Conservation (phyloP, 2,888 invertebrate genomes). For the Syrphus vitripennis region DNA sequence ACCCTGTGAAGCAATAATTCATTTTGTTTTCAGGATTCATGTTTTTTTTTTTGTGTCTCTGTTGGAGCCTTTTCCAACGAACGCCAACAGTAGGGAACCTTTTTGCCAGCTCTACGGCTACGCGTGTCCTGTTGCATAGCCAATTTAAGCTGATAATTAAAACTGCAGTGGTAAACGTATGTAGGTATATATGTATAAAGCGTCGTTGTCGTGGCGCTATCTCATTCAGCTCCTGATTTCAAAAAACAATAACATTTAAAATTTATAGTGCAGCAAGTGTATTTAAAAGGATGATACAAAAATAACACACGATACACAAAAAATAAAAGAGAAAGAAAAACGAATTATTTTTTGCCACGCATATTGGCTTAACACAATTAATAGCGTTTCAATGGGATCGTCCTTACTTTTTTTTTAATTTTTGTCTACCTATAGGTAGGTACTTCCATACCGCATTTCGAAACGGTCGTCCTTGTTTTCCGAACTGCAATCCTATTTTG, state of each 20-base stretch:
- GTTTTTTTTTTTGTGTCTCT: background rate
- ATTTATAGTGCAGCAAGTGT: slow-evolving; percentile 66
- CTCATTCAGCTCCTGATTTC: slow-evolving; percentile 45
- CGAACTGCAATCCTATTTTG: background rate
- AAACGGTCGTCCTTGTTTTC: background rate
- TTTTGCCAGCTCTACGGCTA: background rate
- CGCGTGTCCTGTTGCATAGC: slow-evolving; percentile 65
- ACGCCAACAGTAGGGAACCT: background rate
- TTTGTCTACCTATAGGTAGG: background rate
- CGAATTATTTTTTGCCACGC: slow-evolving; percentile 55
- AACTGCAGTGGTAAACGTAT: slow-evolving; percentile 38
- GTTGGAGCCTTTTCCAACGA: background rate
- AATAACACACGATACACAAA: background rate
- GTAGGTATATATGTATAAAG: no score
- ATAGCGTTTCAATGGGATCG: slow-evolving; percentile 43
- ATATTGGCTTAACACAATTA: slow-evolving; percentile 71
- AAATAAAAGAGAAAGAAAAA: background rate
- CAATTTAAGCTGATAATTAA: slow-evolving; percentile 67
- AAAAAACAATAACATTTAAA: slow-evolving; percentile 64
- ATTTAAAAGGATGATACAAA: slow-evolving; percentile 35
- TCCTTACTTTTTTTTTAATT: background rate
- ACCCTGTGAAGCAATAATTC: slow-evolving; percentile 44
- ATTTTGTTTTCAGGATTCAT: slow-evolving; percentile 46
- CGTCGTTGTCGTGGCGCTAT: background rate
- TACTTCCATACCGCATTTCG: background rate